Percentiles rank a stretch among this genome's conserved stretches.
Conservation (phyloP, 1,140 invertebrate genomes). For the Phenacoccus solenopsis region DNA sequence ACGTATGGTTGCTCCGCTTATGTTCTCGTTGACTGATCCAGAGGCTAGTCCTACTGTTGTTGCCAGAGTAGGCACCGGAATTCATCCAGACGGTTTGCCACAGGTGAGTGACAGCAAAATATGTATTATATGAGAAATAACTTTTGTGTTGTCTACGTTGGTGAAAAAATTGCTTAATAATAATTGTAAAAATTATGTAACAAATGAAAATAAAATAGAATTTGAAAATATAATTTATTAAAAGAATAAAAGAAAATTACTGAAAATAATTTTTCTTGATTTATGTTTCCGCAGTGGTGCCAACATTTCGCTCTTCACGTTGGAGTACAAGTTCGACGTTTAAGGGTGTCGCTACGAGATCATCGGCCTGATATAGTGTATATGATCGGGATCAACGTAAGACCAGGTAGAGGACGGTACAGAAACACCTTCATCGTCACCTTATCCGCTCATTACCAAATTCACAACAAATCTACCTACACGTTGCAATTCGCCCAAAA, state of each 20-base stretch:
- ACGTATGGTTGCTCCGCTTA: slow-evolving; percentile 77
- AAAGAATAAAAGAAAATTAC: too few species aligned
- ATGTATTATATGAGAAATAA: neutral
- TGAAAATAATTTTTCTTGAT: neutral
- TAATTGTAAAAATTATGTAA: too few species aligned
- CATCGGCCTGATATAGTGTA: slow-evolving; percentile 55
- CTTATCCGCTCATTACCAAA: slow-evolving; percentile 79
- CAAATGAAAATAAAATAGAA: too few species aligned
- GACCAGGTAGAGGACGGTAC: slow-evolving; percentile 74
- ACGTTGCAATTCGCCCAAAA: slow-evolving; percentile 78
- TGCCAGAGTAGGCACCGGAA: slow-evolving; percentile 57
- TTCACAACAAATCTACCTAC: slow-evolving; percentile 78
- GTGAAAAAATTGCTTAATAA: too few species aligned
- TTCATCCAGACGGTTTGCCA: slow-evolving; percentile 48
- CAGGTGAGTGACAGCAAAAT: slow-evolving; percentile 32
- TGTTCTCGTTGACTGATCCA: slow-evolving; percentile 85
- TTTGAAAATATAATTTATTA: too few species aligned
- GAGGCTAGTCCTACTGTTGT: slow-evolving; percentile 53
- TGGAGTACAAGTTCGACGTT: slow-evolving; percentile 51
- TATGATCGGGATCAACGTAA: slow-evolving; percentile 75
- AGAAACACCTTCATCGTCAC: slow-evolving; percentile 82
- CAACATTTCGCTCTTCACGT: slow-evolving; percentile 66
- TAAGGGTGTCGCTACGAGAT: slow-evolving; percentile 48
- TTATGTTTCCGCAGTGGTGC: slow-evolving; percentile 49
- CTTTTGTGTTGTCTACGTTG: too few species aligned